These are phyloP conservation scores for Nettapus auritus DNA, from an alignment of 2,113 vertebrate species.

Conservation along the genomic window DNA sequence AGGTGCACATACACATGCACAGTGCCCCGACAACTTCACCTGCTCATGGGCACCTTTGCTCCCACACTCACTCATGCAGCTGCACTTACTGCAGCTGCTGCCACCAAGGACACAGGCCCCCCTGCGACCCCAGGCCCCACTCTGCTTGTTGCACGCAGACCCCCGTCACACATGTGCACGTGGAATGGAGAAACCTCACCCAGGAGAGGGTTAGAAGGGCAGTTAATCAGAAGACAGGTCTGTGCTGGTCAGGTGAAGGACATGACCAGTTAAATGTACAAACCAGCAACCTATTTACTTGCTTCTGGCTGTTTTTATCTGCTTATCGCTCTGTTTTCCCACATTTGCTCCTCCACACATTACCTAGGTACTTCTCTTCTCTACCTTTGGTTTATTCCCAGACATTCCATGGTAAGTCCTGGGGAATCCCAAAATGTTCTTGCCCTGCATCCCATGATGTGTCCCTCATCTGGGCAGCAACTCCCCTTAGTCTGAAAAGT, in stretches of 20 bases:
- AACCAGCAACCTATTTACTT: not conserved
- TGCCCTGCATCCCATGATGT: not conserved
- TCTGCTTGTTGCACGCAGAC: not conserved
- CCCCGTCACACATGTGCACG: not conserved
- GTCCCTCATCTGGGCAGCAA: not conserved
- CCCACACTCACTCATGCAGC: not conserved
- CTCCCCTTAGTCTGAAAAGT: not conserved
- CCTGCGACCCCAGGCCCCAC: rapidly evolving
- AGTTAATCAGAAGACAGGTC: not conserved
- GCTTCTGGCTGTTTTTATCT: not conserved
- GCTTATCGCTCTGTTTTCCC: not conserved
- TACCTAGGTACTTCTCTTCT: not conserved
- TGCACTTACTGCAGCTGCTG: not conserved
- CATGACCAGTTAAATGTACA: rapidly evolving
- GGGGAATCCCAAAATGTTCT: not conserved
- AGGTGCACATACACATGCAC: not conserved
- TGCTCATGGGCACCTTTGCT: not conserved
- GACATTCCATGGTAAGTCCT: not conserved
- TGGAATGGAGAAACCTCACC: not conserved
- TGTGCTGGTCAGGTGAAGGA: not conserved
- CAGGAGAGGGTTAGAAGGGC: not conserved
- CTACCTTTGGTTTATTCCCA: not conserved
- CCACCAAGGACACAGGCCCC: rapidly evolving
- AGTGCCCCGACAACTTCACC: not conserved
- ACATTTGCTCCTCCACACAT: not conserved